phyloP scores from a whole-genome alignment of 2,113 vertebrate genomes.

The Proteles cristata region DNA sequence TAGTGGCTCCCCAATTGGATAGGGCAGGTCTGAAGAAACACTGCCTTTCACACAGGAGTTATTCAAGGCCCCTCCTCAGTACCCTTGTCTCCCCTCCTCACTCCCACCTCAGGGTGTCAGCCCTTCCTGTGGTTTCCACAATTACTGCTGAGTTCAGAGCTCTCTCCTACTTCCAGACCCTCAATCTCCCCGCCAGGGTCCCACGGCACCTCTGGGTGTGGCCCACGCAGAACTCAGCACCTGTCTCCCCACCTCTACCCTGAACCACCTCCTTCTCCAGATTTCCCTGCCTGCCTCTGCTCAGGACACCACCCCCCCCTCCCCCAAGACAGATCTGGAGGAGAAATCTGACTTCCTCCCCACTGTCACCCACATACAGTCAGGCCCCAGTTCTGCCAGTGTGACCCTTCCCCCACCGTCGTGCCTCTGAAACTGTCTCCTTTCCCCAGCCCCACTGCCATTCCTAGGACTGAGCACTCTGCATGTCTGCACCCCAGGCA shows the following conservation, averaged over 20 bases:
- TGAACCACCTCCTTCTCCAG: neutral
- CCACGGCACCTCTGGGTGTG: neutral
- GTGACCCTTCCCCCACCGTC: accelerated
- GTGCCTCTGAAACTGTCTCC: neutral
- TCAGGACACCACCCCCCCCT: neutral
- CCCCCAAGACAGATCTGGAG: neutral
- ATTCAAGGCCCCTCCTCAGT: neutral
- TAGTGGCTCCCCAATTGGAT: accelerated
- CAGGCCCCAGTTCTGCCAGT: neutral
- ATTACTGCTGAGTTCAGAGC: too few species aligned
- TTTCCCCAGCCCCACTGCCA: accelerated
- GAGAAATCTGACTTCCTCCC: neutral
- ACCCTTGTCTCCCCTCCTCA: neutral
- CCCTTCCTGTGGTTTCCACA: neutral
- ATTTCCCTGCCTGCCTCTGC: neutral
- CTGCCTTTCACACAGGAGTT: neutral
- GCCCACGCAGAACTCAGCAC: neutral
- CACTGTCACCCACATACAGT: too few species aligned
- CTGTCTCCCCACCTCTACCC: neutral
- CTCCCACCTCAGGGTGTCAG: neutral
- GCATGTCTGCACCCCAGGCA: neutral
- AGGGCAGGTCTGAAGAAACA: neutral
- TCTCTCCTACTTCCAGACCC: neutral
- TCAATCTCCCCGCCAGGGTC: too few species aligned
- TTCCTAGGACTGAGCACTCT: neutral